A percentile compares a stretch with the other conserved stretches of the same genome.
Evolutionary conservation across 1,140 invertebrate species (phyloP).

Genomic region (Leptinotarsa texana): DNA sequence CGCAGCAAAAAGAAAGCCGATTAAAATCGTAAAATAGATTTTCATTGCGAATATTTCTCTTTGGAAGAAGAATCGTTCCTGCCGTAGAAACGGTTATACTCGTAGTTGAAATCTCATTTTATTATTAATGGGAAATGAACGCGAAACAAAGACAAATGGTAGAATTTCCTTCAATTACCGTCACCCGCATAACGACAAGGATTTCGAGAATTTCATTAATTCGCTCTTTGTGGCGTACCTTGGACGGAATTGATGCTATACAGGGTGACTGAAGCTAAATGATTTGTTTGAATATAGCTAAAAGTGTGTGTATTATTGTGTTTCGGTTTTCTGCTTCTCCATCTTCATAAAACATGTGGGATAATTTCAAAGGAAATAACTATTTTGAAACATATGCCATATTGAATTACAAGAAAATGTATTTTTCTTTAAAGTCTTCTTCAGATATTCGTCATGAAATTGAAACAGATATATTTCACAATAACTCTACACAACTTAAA

Average conservation of each 20-base stretch:
- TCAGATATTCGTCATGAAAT: too few relatives aligned
- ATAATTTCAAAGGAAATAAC: too few relatives aligned
- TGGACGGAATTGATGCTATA: not conserved
- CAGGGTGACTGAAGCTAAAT: not conserved
- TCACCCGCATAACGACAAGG: not conserved
- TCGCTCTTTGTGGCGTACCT: not conserved
- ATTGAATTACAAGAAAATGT: too few relatives aligned
- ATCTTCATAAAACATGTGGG: too few relatives aligned
- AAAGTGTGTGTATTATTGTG: too few relatives aligned
- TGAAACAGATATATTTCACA: too few relatives aligned
- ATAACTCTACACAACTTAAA: too few relatives aligned
- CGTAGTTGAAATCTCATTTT: not conserved
- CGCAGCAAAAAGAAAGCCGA: not conserved
- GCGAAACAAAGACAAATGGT: not conserved
- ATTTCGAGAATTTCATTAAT: not conserved
- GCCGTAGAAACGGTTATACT: not conserved
- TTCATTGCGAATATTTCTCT: not conserved
- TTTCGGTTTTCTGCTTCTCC: too few relatives aligned
- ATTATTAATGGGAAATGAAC: not conserved
- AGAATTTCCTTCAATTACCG: not conserved
- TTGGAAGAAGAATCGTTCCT: not conserved
- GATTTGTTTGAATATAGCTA: too few relatives aligned
- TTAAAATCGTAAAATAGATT: not conserved
- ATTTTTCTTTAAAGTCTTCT: too few relatives aligned
- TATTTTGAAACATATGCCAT: too few relatives aligned